Percentiles rank a stretch among this genome's conserved stretches.
phyloP scores from a whole-genome alignment of 92 coral and sea anemone genomes.

The Umimayanthus kanabou region DNA sequence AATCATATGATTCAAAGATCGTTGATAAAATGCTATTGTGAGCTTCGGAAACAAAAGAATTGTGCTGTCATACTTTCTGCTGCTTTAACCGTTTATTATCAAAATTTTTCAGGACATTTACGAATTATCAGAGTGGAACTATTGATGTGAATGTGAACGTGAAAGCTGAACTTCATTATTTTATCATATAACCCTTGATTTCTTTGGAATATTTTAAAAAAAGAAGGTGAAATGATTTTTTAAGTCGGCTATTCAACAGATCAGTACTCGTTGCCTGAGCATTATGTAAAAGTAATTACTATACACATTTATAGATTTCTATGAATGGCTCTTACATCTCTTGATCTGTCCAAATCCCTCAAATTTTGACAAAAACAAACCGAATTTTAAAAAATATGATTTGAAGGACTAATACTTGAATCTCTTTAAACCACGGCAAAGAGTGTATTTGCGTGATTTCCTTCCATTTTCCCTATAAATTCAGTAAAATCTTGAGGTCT shows the following conservation, averaged over 20 bases:
- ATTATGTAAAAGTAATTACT: constrained; percentile 12
- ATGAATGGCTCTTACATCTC: background rate
- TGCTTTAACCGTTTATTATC: background rate
- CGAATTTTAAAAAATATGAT: constrained; percentile 22
- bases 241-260: background rate
- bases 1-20: constrained; percentile 7
- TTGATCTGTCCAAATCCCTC: background rate
- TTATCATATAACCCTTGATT: background rate
- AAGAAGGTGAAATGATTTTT: background rate
- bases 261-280: background rate
- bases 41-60: background rate
- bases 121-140: background rate
- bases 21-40: constrained; percentile 19
- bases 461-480: background rate
- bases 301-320: background rate
- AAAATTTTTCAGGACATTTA: background rate
- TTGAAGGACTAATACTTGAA: background rate
- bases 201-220: background rate
- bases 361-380: background rate
- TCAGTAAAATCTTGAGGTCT: background rate
- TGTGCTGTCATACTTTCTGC: background rate
- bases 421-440: background rate
- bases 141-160: background rate
- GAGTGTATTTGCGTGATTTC: background rate
- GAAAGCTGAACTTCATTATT: background rate